phyloP scores from a whole-genome alignment of 1,140 invertebrate species.

The Drosophila ogumai region DNA sequence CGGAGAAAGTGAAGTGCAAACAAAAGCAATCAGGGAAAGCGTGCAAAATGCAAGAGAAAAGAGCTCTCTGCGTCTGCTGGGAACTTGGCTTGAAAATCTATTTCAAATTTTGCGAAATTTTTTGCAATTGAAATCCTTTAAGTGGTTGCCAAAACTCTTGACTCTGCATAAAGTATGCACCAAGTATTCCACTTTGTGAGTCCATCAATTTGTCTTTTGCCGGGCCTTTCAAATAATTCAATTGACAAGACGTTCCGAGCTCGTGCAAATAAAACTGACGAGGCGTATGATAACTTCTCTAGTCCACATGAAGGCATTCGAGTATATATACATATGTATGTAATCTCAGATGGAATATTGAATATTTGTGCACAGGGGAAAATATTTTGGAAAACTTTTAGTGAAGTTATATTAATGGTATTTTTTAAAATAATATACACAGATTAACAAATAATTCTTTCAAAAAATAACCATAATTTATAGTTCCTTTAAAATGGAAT shows the following conservation, averaged over 20 bases:
- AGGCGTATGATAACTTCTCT: conserved; percentile 48
- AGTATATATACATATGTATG: neutral
- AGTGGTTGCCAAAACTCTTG: conserved; percentile 32
- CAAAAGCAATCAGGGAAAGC: conserved; percentile 35
- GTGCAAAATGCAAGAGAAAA: conserved; percentile 19
- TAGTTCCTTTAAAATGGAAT: too few relatives aligned
- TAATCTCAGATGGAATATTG: conserved; percentile 4
- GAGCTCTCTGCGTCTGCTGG: conserved; percentile 1
- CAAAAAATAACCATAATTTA: too few relatives aligned
- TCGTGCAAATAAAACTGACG: conserved; percentile 54
- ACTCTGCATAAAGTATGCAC: conserved; percentile 31
- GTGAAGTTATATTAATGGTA: too few relatives aligned
- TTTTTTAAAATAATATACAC: too few relatives aligned
- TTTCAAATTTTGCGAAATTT: conserved; percentile 13
- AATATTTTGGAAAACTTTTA: neutral
- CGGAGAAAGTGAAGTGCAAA: conserved; percentile 28
- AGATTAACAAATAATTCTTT: too few relatives aligned
- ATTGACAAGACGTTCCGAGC: conserved; percentile 33
- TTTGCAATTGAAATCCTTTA: conserved; percentile 25
- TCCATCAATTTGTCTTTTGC: conserved; percentile 8
- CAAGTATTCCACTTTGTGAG: neutral
- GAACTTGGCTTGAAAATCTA: conserved; percentile 6
- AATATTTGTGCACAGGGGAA: conserved; percentile 4
- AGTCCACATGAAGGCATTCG: conserved; percentile 15
- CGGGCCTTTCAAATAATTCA: conserved; percentile 36